Evolutionary conservation across 2,888 invertebrate species (phyloP), one percentile per base, ranked within the genome.

Genomic region (Eristalinus aeneus): DNA sequence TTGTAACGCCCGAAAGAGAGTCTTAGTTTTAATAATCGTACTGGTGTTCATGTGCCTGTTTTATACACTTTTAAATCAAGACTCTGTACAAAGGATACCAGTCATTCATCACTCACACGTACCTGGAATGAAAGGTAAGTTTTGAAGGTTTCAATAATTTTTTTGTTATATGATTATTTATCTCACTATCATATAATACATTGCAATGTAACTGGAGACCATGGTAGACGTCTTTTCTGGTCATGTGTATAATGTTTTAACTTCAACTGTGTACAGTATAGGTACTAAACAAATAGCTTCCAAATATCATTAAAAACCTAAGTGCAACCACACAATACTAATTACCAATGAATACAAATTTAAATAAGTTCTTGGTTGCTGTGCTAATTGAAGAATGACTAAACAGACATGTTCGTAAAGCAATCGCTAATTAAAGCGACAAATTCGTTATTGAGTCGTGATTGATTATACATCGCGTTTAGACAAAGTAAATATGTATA

Each of bases 51-150:
- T 91, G 8, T 76, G 90, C 64, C 73, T 90, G 12, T 89, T 92
- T 53, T 88, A 89, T 87, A 63, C 90, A 77, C 71, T 81, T 78
- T 88, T 89, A 87, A 87, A 69, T 54, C 73, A 89, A 86, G 88
- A 89, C 78, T 87, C 88, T 1, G 87, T 89, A 12, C 90, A 91
- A 53, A 87, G 89, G 68, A 89, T 91, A 8, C 89, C 89, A 4
- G 91, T 92, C 4, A 87, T 90, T 77, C 91, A 90, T 78, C 89
- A 90, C 76, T 92, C 92, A 27, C 91, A 90, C 87, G 91, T 91
- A 12, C 89, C 90, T 78, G 92, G 91, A 78, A 91, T 91, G 91
- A 92, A 91, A 89, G 92, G 92, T 92, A 27, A 60, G 58, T 31
- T 53, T 32, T 39, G 32, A 23, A 63, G 9, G 27, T 32, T 32